Percentiles rank a stretch among this genome's conserved stretches.
Conservation (phyloP, 2,113 vertebrate genomes). For the Mustela nigripes region DNA sequence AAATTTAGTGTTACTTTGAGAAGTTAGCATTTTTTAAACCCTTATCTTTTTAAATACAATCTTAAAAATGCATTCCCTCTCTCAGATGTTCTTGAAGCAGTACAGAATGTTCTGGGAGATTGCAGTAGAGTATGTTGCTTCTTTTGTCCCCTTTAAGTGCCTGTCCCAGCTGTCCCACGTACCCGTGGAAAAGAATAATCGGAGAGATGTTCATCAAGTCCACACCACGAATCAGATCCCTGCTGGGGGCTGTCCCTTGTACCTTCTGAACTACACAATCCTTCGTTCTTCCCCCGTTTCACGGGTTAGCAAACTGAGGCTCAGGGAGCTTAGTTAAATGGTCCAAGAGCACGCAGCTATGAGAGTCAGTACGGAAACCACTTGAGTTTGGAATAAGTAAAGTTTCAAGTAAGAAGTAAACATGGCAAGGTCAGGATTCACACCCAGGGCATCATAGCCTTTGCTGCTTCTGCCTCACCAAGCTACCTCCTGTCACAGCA, state of each 20-base stretch:
- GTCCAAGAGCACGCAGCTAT: neutral
- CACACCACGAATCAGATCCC: rapidly evolving
- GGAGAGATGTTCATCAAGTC: neutral
- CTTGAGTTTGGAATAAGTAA: neutral
- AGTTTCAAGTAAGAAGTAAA: neutral
- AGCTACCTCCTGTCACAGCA: neutral
- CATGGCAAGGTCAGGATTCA: neutral
- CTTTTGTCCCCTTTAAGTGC: neutral
- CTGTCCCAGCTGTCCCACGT: neutral
- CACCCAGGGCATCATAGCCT: neutral
- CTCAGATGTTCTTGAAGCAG: neutral
- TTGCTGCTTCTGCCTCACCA: neutral
- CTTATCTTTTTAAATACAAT: slow-evolving; percentile 1
- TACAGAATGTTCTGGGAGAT: neutral
- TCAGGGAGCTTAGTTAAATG: neutral
- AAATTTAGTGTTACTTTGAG: slow-evolving; percentile 25
- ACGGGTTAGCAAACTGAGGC: neutral
- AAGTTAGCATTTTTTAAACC: neutral
- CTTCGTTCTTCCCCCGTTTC: neutral
- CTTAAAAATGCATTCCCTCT: neutral
- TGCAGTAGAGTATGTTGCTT: neutral
- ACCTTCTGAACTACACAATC: neutral
- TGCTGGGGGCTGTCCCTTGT: too few relatives aligned
- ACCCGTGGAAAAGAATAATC: neutral
- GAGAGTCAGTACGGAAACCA: neutral